Percentiles rank a stretch among this genome's conserved stretches.
These are phyloP conservation scores for Craniophora ligustri DNA, from an alignment of 2,888 invertebrate genomes.

Conservation along the genomic window DNA sequence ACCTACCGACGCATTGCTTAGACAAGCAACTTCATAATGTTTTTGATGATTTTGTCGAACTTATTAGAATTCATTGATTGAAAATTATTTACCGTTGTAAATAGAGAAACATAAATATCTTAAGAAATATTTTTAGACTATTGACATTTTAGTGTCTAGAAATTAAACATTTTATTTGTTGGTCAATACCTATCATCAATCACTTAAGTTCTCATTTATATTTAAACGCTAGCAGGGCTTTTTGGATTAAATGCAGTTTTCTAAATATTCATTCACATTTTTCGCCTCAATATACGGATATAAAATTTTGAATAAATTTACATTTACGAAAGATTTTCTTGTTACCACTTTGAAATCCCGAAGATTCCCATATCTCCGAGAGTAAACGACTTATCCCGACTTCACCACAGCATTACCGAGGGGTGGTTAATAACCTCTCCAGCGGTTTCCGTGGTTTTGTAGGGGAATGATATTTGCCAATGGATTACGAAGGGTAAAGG, in stretches of 20 bases:
- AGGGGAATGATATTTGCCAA: conserved; percentile 2
- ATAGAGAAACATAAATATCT: not conserved
- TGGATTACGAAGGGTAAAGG: conserved; percentile 2
- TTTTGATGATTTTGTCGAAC: not conserved
- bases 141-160: too few relatives aligned
- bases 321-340: not conserved
- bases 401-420: not conserved
- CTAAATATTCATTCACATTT: too few relatives aligned
- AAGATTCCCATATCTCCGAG: not conserved
- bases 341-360: not conserved
- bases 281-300: too few relatives aligned
- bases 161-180: too few relatives aligned
- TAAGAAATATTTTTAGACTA: too few relatives aligned
- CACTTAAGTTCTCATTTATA: too few relatives aligned
- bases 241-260: too few relatives aligned
- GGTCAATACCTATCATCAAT: too few relatives aligned
- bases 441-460: conserved; percentile 1
- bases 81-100: too few relatives aligned
- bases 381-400: not conserved
- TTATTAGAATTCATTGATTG: not conserved
- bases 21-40: too few relatives aligned
- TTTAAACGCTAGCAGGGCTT: too few relatives aligned
- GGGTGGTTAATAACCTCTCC: conserved; percentile 6
- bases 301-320: not conserved
- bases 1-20: not conserved